These are phyloP conservation scores for Acronicta psi DNA, from an alignment of 2,888 invertebrate species.

Conservation along the genomic window DNA sequence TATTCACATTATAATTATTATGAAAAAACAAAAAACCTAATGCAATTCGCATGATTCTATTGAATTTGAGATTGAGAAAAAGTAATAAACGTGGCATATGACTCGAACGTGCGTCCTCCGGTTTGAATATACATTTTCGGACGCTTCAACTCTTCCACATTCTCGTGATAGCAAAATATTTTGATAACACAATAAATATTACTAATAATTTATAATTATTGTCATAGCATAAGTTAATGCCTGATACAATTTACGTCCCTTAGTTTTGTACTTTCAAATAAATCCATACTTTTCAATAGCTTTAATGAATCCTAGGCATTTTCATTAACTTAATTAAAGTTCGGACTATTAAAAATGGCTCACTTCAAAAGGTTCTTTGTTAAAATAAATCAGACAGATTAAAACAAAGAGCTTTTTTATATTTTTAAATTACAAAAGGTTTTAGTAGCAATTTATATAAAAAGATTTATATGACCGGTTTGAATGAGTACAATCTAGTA, in stretches of 20 bases:
- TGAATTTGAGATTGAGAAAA: too few species aligned
- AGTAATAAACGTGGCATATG: too few species aligned
- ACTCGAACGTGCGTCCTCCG: too few species aligned
- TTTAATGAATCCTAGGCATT: conserved; percentile 30
- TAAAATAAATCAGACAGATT: conserved; percentile 18
- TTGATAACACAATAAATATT: too few species aligned
- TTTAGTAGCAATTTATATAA: background rate
- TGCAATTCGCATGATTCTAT: too few species aligned
- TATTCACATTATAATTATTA: too few species aligned
- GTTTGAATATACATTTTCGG: too few species aligned
- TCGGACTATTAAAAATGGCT: conserved; percentile 14
- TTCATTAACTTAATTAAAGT: conserved; percentile 39
- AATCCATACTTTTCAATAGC: conserved; percentile 43
- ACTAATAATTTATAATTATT: too few species aligned
- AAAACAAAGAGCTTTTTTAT: conserved; percentile 6
- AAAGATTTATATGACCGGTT: background rate
- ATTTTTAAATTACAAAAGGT: background rate
- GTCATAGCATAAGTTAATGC: too few species aligned
- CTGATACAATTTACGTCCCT: conserved; percentile 13
- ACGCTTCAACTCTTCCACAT: too few species aligned
- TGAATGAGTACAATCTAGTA: background rate
- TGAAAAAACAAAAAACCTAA: too few species aligned
- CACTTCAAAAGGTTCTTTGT: conserved; percentile 10
- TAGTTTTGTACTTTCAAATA: conserved; percentile 41
- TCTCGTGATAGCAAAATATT: too few species aligned